Evolutionary conservation across 2,797 vertebrate genomes (phyloP).

Genomic region (Luscinia megarhynchos): DNA sequence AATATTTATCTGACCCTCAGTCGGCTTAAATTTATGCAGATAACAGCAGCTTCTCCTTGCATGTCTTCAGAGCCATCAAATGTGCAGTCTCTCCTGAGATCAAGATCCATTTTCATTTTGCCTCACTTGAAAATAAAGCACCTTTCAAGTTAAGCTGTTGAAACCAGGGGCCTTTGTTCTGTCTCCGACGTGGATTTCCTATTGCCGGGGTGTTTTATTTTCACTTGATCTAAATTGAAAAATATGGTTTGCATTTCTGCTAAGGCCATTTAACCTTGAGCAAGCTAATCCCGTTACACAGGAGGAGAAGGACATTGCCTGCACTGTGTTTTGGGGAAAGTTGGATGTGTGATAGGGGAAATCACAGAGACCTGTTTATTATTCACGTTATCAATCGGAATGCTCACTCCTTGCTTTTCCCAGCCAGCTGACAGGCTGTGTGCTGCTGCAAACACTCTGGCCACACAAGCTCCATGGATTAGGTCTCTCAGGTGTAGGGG

Average conservation of each 20-base stretch:
- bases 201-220: neutral
- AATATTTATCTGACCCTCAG: neutral
- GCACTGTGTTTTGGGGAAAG: neutral
- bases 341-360: neutral
- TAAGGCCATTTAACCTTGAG: slow-evolving; percentile 11
- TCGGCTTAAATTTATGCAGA: neutral
- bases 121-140: slow-evolving; percentile 22
- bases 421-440: neutral
- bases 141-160: slow-evolving; percentile 35
- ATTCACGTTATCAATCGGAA: rapidly evolving
- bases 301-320: neutral
- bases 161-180: neutral
- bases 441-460: neutral
- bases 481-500: neutral
- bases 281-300: neutral
- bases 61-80: neutral
- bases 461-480: rapidly evolving
- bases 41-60: neutral
- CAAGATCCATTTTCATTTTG: slow-evolving; percentile 5
- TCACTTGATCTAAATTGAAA: neutral
- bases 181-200: neutral
- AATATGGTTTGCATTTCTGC: slow-evolving; percentile 27
- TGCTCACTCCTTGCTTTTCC: rapidly evolving
- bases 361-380: neutral
- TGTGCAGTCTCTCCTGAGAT: slow-evolving; percentile 1